Evolutionary conservation across 2,113 vertebrate species (phyloP).

Genomic region (Lutjanus erythropterus): DNA sequence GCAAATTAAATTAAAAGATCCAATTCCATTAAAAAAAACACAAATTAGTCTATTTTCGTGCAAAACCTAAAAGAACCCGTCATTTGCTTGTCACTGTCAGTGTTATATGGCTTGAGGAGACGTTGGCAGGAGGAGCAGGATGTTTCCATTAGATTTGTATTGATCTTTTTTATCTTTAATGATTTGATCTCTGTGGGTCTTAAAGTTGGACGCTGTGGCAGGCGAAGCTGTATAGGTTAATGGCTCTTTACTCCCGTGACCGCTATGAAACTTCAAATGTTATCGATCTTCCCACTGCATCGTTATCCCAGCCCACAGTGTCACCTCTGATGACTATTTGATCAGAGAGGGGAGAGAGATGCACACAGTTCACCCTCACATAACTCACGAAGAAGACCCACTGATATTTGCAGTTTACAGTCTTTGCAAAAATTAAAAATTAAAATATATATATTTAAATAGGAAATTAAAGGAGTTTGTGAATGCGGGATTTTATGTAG

Average conservation of each 20-base stretch:
- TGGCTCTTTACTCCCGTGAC: constrained; percentile 62
- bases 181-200: constrained; percentile 54
- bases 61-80: background rate
- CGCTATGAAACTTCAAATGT: constrained; percentile 63
- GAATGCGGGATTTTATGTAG: background rate
- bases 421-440: too few relatives aligned
- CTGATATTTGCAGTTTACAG: background rate
- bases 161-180: constrained; percentile 59
- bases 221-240: constrained; percentile 62
- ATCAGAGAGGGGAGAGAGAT: constrained; percentile 35
- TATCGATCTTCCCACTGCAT: constrained; percentile 63
- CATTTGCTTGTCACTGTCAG: background rate
- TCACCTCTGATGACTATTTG: constrained; percentile 55
- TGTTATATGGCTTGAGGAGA: constrained; percentile 10
- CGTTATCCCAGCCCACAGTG: constrained; percentile 51
- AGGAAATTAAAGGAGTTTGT: background rate
- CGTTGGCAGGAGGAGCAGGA: constrained; percentile 3
- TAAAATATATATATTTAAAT: background rate
- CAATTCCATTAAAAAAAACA: background rate
- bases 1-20: background rate
- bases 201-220: constrained; percentile 40
- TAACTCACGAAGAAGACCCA: background rate
- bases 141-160: constrained; percentile 59
- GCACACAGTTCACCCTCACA: constrained; percentile 1
- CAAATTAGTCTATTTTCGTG: background rate